These are phyloP conservation scores for Loriculus beryllinus DNA, from an alignment of 2,797 vertebrate species.

Conservation along the genomic window DNA sequence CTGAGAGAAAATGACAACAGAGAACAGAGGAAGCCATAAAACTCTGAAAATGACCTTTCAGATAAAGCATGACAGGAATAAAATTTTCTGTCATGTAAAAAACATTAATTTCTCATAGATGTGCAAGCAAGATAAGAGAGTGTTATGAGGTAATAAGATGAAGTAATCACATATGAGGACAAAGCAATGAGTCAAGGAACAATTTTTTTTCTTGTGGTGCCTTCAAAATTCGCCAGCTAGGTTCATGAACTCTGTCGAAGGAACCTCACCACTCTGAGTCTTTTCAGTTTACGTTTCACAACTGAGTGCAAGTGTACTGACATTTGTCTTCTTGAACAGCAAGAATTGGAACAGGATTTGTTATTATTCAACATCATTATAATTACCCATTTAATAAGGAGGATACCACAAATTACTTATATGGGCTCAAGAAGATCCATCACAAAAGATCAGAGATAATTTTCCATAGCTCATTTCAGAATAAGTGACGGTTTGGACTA, in stretches of 20 bases:
- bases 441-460: conserved; percentile 16
- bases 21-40: not conserved
- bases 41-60: not conserved
- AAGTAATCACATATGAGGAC: not conserved
- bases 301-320: not conserved
- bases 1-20: not conserved
- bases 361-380: not conserved
- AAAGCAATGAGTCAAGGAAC: not conserved
- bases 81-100: not conserved
- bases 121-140: not conserved
- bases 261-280: not conserved
- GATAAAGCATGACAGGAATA: not conserved
- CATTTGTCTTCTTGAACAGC: not conserved
- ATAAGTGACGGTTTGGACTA: conserved; percentile 9
- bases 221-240: not conserved
- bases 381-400: not conserved
- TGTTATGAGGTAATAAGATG: conserved; percentile 9
- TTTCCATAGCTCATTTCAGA: not conserved
- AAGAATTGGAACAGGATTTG: not conserved
- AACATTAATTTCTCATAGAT: not conserved
- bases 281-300: not conserved
- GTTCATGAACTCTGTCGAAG: not conserved
- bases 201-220: not conserved
- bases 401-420: not conserved
- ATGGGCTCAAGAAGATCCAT: not conserved